Evolutionary conservation across 92 coral and sea anemone species (phyloP).

Genomic region (Palythoa caribaeorum): DNA sequence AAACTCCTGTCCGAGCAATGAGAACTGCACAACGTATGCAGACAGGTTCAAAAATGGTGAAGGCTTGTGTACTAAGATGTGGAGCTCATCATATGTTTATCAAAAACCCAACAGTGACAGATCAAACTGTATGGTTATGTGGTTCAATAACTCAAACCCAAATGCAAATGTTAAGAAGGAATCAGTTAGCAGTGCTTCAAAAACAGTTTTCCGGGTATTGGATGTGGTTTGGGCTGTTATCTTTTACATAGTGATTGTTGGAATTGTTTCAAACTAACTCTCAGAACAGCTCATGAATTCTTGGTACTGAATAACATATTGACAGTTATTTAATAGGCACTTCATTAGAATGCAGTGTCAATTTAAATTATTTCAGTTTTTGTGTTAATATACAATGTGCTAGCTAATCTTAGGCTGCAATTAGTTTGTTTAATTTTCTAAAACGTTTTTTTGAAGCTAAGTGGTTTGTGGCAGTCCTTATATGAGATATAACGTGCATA

Average conservation of each 20-base stretch:
- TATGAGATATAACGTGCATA: too few relatives aligned
- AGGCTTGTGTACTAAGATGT: slow-evolving; percentile 93
- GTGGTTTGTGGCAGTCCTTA: too few relatives aligned
- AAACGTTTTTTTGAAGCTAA: too few relatives aligned
- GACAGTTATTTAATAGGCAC: too few relatives aligned
- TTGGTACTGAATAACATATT: too few relatives aligned
- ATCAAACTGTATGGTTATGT: slow-evolving; percentile 87
- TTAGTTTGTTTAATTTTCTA: too few relatives aligned
- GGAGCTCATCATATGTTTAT: slow-evolving; percentile 88
- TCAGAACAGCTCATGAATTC: too few relatives aligned
- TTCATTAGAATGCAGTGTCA: too few relatives aligned
- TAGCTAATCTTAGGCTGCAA: too few relatives aligned
- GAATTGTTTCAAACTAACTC: not conserved
- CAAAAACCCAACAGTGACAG: slow-evolving; percentile 63
- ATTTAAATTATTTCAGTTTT: too few relatives aligned
- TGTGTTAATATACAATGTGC: too few relatives aligned
- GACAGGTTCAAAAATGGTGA: slow-evolving; percentile 81
- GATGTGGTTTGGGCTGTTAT: not conserved
- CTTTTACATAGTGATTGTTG: not conserved
- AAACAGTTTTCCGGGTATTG: not conserved
- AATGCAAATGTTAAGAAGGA: slow-evolving; percentile 52
- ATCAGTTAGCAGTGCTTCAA: not conserved
- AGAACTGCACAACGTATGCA: slow-evolving; percentile 74
- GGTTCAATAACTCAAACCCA: slow-evolving; percentile 74
- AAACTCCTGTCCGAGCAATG: slow-evolving; percentile 79